Percentiles rank a stretch among this genome's conserved stretches.
phyloP scores from a whole-genome alignment of 2,888 invertebrate species.

The Papilio demoleus region DNA sequence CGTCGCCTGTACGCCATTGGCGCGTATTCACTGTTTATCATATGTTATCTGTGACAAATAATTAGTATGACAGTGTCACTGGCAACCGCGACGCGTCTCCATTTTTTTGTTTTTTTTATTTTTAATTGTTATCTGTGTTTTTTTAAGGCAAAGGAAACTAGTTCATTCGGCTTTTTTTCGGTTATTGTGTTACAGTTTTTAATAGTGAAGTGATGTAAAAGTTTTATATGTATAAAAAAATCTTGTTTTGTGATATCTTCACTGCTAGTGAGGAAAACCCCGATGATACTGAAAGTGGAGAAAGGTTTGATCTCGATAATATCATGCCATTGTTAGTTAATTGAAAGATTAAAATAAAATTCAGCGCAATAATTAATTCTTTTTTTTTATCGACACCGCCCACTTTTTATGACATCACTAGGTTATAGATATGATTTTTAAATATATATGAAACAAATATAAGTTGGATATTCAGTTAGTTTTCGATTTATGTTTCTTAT shows the following conservation, averaged over 20 bases:
- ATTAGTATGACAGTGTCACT: conserved; percentile 64
- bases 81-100: conserved; percentile 44
- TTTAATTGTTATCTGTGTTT: conserved; percentile 32
- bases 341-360: background rate
- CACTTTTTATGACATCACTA: background rate
- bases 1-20: conserved; percentile 52
- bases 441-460: no score
- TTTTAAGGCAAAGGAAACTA: conserved; percentile 11
- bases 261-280: conserved; percentile 48
- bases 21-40: conserved; percentile 61
- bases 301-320: conserved; percentile 50
- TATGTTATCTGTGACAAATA: conserved; percentile 66
- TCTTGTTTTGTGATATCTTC: conserved; percentile 63
- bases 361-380: background rate
- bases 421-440: no score
- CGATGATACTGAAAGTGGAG: conserved; percentile 2
- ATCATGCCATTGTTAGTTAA: background rate
- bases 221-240: conserved; percentile 55
- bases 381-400: background rate
- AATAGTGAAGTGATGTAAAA: conserved; percentile 25
- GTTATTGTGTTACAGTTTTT: conserved; percentile 8
- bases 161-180: background rate
- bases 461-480: no score
- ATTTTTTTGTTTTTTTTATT: background rate
- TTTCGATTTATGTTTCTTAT: no score